Conservation (phyloP, 2,797 vertebrate genomes). For the Pseudotriccus pelzelni region DNA sequence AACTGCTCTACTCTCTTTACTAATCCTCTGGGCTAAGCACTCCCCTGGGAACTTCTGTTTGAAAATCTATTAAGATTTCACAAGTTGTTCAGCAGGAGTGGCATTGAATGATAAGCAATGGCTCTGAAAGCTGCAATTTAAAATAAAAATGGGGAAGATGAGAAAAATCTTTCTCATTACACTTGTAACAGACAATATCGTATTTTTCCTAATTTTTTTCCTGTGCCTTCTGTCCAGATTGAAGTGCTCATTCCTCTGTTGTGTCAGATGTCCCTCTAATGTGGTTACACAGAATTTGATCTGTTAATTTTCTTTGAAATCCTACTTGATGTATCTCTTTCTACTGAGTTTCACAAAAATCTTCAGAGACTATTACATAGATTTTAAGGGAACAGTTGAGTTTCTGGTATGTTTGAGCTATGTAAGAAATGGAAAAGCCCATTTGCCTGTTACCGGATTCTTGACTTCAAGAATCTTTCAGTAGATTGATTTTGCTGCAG, state of each 20-base stretch:
- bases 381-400: background rate
- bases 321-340: background rate
- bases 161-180: background rate
- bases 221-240: background rate
- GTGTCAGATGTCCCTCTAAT: background rate
- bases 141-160: background rate
- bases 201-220: background rate
- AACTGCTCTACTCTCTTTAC: background rate
- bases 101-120: background rate
- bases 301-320: background rate
- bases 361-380: background rate
- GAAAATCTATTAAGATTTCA: background rate
- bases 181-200: background rate
- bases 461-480: background rate
- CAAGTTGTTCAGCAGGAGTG: background rate
- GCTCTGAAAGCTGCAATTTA: background rate
- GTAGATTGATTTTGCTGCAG: background rate
- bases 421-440: background rate
- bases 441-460: background rate
- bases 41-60: background rate
- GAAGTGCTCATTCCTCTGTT: background rate
- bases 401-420: background rate
- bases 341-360: background rate
- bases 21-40: background rate
- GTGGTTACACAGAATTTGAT: background rate